Conservation (phyloP, 2,113 vertebrate species). For the Grammomys surdaster region DNA sequence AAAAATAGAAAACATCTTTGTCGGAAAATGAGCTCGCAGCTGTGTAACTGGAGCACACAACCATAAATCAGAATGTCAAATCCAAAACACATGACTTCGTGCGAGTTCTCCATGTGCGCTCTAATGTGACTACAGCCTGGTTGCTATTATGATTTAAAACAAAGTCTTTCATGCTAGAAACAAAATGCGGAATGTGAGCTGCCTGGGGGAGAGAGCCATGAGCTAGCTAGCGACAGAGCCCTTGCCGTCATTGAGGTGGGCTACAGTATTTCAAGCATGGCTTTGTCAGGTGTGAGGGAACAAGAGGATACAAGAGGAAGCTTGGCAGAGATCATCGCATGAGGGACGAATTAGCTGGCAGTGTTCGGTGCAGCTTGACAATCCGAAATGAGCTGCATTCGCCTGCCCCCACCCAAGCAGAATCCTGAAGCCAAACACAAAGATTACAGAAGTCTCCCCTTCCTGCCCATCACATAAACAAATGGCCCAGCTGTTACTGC, state of each 20-base stretch:
- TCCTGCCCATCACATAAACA: slow-evolving; percentile 92
- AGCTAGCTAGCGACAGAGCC: slow-evolving; percentile 82
- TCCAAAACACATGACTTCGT: slow-evolving; percentile 98
- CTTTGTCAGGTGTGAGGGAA: slow-evolving; percentile 87
- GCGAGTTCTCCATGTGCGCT: slow-evolving; percentile 97
- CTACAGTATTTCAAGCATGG: slow-evolving; percentile 83
- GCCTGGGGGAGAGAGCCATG: slow-evolving; percentile 86
- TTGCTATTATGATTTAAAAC: slow-evolving; percentile 99
- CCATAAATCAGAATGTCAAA: slow-evolving; percentile 96
- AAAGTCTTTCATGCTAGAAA: slow-evolving; percentile 96
- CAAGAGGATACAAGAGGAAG: slow-evolving; percentile 66
- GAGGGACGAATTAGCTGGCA: slow-evolving; percentile 87
- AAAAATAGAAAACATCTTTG: slow-evolving; percentile 92
- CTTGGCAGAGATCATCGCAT: slow-evolving; percentile 85
- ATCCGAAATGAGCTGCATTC: slow-evolving; percentile 83
- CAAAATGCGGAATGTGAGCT: slow-evolving; percentile 91
- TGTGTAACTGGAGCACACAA: slow-evolving; percentile 93
- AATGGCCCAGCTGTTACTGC: slow-evolving; percentile 91
- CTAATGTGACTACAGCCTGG: slow-evolving; percentile 99
- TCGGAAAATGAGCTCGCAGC: slow-evolving; percentile 94
- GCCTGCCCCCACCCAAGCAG: slow-evolving; percentile 76
- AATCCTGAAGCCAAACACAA: slow-evolving; percentile 89
- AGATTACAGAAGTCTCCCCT: slow-evolving; percentile 93
- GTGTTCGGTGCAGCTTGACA: slow-evolving; percentile 84
- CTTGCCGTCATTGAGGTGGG: slow-evolving; percentile 86